Conservation (phyloP, 2,888 invertebrate species). For the Tiphia femorata region DNA sequence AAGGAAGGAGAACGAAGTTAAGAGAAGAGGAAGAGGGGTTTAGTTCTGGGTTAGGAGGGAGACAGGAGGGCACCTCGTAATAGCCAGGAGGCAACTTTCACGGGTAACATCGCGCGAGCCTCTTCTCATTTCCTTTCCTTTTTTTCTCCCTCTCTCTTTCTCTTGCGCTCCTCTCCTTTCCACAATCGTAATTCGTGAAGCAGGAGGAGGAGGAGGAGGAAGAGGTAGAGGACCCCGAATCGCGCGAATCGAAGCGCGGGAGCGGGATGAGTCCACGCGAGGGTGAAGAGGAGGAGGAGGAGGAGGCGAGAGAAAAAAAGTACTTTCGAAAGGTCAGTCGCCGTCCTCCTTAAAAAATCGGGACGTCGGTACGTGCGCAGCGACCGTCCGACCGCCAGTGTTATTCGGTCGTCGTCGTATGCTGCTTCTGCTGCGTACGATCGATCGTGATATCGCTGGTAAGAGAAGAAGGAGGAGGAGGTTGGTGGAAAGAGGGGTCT, state of each 20-base stretch:
- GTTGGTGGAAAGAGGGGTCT: no score
- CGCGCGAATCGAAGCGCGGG: neutral
- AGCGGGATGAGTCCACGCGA: neutral
- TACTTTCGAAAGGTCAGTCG: conserved; percentile 55
- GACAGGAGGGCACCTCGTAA: conserved; percentile 32
- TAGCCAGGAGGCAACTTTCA: conserved; percentile 59
- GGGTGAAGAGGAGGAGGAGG: conserved; percentile 7
- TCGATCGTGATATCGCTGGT: no score
- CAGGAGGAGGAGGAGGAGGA: neutral
- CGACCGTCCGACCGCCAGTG: neutral
- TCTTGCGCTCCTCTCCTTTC: neutral
- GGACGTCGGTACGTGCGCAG: neutral
- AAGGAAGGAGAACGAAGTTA: neutral
- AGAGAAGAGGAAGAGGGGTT: neutral
- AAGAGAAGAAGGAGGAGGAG: no score
- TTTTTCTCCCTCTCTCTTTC: neutral
- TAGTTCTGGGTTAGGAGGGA: no score
- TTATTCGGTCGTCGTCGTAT: no score
- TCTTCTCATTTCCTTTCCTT: conserved; percentile 13
- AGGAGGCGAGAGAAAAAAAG: conserved; percentile 29
- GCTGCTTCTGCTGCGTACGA: no score
- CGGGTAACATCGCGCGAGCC: conserved; percentile 39
- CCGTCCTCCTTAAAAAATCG: conserved; percentile 55
- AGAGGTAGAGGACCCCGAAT: neutral
- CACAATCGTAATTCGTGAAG: neutral